phyloP scores from a whole-genome alignment of 1,140 invertebrate genomes.

The Drosophila littoralis region DNA sequence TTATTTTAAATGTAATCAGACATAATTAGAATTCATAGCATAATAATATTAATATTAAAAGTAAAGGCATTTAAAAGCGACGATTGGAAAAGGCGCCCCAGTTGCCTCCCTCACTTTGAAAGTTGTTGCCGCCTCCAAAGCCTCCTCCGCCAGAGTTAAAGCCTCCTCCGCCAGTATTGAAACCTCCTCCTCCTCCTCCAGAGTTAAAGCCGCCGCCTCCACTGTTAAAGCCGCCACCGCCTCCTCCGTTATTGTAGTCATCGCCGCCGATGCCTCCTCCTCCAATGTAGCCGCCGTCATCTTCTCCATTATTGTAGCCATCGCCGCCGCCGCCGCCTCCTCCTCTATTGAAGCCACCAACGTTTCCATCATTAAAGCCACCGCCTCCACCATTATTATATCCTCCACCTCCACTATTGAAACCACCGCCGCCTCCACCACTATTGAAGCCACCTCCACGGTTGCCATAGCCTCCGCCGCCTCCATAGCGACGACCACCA shows the following conservation, averaged over 20 bases:
- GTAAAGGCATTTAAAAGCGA: constrained; percentile 9
- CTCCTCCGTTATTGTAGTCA: constrained; percentile 3
- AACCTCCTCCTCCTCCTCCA: not conserved
- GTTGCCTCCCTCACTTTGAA: constrained; percentile 5
- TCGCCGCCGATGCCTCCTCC: not conserved
- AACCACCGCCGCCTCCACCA: not conserved
- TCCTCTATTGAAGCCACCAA: constrained; percentile 20
- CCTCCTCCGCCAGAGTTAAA: not conserved
- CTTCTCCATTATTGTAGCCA: constrained; percentile 35
- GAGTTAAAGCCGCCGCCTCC: not conserved
- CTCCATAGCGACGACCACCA: not conserved
- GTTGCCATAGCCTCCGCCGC: constrained; percentile 18
- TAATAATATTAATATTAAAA: not conserved
- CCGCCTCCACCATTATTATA: not conserved
- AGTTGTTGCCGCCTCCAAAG: not conserved
- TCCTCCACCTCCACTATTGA: constrained; percentile 12
- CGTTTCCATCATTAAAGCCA: not conserved
- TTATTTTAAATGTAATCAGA: constrained; percentile 7
- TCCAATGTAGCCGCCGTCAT: not conserved
- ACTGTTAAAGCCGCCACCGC: not conserved
- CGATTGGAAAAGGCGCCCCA: constrained; percentile 24
- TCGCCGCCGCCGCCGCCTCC: constrained; percentile 30
- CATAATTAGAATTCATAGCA: constrained; percentile 1
- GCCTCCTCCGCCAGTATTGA: not conserved
- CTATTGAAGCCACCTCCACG: constrained; percentile 1